Evolutionary conservation across 2,888 invertebrate genomes (phyloP), one percentile per base, ranked within the genome.

Genomic region (Lasioglossum marginatum): DNA sequence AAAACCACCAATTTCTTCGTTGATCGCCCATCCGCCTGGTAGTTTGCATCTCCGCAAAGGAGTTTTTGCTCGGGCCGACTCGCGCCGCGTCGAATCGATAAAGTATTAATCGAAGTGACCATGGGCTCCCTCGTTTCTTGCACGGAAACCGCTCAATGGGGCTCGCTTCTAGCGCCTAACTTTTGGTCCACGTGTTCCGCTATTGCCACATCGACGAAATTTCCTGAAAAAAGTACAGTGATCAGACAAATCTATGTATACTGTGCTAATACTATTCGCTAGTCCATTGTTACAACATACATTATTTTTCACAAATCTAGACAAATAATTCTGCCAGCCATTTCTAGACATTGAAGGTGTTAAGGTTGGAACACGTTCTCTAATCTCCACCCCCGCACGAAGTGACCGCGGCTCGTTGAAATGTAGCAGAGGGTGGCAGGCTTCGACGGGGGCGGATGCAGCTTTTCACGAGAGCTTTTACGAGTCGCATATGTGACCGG

Each of bases 401-500:
- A 63, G 63, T 31, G 31, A 31, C 48, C 8, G 23, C 45, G 71
- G 60, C 87, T 87, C 89, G 84, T 90, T 82, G 89, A 86, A 88
- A 90, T 84, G 87, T 85, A 88, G 63, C 82, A 70, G 73, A 71
- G 82, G 82, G 86, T 77, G 77, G 82, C 73, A 71, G 66, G 75
- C 70, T 76, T 48, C 80, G 75, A 57, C 78, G 87, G 87, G 89
- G 89, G 87, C 85, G 91, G 86, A 88, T 87, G 92, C 92, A 92
- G 90, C 91, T 90, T 91, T 92, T 88, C 91, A 90, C 85, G 90
- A 92, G 92, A 92, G 93, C 93, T 93, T 93, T 93, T 92, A 93
- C 93, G 92, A 92, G 91, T 91, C 92, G 90, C 94, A 93, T 94
- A 93, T 93, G 94, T 91, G 92, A 91, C 92, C 90, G 87, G 86